Conservation (phyloP, 2,113 vertebrate genomes). For the Regulus satrapa region DNA sequence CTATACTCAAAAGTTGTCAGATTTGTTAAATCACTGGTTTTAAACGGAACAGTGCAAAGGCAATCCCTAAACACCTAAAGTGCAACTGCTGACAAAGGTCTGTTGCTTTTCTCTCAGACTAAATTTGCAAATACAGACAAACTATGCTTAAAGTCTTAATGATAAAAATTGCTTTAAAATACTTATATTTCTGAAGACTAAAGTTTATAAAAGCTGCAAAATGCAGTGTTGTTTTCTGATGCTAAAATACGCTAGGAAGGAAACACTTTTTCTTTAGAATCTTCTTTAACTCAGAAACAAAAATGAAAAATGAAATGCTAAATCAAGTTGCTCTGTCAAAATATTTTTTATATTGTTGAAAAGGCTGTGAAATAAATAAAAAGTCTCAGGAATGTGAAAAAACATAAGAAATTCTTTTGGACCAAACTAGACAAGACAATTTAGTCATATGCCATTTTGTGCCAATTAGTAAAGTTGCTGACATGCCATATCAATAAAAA, state of each 20-base stretch:
- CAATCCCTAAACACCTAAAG: not conserved
- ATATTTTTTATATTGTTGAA: not conserved
- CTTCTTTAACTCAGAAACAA: not conserved
- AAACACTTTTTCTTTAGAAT: not conserved
- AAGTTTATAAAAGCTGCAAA: not conserved
- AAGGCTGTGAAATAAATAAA: not conserved
- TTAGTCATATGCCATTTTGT: conserved; percentile 50
- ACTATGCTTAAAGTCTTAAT: not conserved
- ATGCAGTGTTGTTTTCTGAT: not conserved
- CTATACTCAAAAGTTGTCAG: not conserved
- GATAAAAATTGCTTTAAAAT: not conserved
- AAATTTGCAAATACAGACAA: not conserved
- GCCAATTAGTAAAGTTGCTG: conserved; percentile 66
- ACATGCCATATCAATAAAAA: conserved; percentile 68
- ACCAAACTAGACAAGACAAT: conserved; percentile 20
- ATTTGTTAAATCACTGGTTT: not conserved
- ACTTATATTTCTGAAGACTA: not conserved
- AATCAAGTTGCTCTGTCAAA: not conserved
- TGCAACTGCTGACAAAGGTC: not conserved
- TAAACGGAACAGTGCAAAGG: not conserved
- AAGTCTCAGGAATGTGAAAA: not conserved
- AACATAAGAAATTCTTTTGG: not conserved
- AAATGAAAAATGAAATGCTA: not conserved
- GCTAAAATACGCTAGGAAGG: not conserved
- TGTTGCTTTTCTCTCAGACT: not conserved